Evolutionary conservation across 2,797 vertebrate genomes (phyloP).

Genomic region (Setipinna tenuifilis): DNA sequence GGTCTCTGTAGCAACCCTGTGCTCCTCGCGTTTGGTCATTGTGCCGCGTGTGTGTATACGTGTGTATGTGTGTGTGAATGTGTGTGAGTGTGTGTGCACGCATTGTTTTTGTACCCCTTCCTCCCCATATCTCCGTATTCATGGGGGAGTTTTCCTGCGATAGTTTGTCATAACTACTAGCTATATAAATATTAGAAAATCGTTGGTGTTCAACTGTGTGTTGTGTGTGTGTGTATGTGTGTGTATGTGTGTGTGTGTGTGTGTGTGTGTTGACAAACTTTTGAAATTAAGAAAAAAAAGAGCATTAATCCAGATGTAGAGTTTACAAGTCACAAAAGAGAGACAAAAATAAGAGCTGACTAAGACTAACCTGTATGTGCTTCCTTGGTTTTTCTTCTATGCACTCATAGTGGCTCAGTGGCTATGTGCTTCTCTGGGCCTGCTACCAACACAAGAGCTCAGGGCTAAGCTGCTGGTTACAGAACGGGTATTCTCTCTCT

Average conservation of each 20-base stretch:
- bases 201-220: conserved; percentile 68
- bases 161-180: conserved; percentile 67
- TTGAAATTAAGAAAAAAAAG: conserved; percentile 62
- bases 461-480: conserved; percentile 62
- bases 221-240: conserved; percentile 62
- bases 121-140: conserved; percentile 52
- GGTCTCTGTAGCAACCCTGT: conserved; percentile 73
- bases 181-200: conserved; percentile 74
- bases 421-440: conserved; percentile 66
- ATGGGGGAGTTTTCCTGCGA: conserved; percentile 76
- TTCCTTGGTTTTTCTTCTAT: conserved; percentile 99
- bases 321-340: conserved; percentile 81
- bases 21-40: conserved; percentile 75
- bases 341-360: conserved; percentile 45
- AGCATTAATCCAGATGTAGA: conserved; percentile 72
- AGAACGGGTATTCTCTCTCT: not conserved
- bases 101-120: conserved; percentile 59
- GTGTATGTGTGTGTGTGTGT: conserved; percentile 67
- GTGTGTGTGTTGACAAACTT: conserved; percentile 58
- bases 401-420: conserved; percentile 95
- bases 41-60: conserved; percentile 68
- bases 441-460: conserved; percentile 41
- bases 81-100: conserved; percentile 67
- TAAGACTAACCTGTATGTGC: conserved; percentile 79
- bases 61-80: conserved; percentile 69